Conservation (phyloP, 2,113 vertebrate genomes). For the cattle (Bos taurus) region ARS-UCD2.0 NC_037346.1:59847001-59847500, state of each 20-base stretch:
- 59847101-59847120: background rate
- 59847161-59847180: background rate
- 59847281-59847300: background rate
- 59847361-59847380: background rate
- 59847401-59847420: background rate
- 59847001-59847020: background rate
- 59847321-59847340: background rate
- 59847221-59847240: background rate
- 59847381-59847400: background rate
- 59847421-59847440: background rate
- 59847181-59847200: background rate
- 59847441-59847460: background rate
- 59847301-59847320: background rate
- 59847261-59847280: background rate
- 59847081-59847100: background rate
- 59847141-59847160: background rate
- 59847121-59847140: background rate
- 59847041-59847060: background rate
- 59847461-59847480: background rate
- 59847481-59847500: background rate
- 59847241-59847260: background rate
- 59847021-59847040: background rate
- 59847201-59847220: background rate
- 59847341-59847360: background rate
- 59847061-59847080: background rate